These are phyloP conservation scores for Serilophus lunatus DNA, from an alignment of 2,113 vertebrate species.

Conservation along the genomic window DNA sequence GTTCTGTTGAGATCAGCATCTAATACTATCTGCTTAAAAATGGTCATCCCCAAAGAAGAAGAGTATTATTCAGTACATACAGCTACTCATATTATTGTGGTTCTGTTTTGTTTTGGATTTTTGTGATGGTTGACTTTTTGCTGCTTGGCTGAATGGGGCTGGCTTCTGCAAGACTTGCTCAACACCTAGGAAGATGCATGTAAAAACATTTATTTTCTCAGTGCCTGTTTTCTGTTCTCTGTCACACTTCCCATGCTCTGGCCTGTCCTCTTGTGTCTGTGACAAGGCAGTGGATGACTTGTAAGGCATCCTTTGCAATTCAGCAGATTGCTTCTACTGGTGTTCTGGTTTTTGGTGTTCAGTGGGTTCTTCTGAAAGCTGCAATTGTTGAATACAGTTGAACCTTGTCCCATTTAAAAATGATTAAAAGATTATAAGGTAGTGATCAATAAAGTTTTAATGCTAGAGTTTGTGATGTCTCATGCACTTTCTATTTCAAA, in stretches of 20 bases:
- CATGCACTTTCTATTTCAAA: not conserved
- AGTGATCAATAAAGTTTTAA: not conserved
- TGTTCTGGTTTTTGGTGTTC: not conserved
- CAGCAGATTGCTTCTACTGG: not conserved
- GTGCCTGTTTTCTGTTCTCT: not conserved
- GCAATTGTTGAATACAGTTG: not conserved
- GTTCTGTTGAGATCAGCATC: not conserved
- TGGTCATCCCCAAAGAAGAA: not conserved
- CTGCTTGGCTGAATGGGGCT: not conserved
- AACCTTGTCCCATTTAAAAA: not conserved
- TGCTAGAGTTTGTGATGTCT: not conserved
- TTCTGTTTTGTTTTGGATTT: not conserved
- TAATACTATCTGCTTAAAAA: not conserved
- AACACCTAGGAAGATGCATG: not conserved
- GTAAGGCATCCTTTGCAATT: not conserved
- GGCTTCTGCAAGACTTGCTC: not conserved
- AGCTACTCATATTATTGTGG: not conserved
- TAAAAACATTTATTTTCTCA: not conserved
- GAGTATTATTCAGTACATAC: not conserved
- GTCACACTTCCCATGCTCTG: fast-evolving
- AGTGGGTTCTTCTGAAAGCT: not conserved
- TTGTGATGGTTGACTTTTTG: not conserved
- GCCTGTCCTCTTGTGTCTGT: not conserved
- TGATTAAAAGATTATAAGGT: fast-evolving
- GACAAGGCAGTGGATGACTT: not conserved